Conservation (phyloP, 2,797 vertebrate genomes). For the Macrochelys suwanniensis region DNA sequence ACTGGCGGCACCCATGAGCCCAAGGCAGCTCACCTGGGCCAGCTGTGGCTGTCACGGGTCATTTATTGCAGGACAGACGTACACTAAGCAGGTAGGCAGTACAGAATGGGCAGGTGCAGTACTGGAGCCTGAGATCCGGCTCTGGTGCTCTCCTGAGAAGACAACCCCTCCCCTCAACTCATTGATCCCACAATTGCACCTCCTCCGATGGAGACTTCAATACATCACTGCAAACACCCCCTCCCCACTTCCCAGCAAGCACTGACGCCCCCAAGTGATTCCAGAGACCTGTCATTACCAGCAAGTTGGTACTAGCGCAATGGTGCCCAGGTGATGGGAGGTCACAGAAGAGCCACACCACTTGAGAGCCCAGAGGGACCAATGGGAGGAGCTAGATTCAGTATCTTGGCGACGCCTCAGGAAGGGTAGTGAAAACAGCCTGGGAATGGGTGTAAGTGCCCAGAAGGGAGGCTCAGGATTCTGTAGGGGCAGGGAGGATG, state of each 20-base stretch:
- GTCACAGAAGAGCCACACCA: background rate
- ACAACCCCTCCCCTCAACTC: background rate
- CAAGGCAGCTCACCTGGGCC: background rate
- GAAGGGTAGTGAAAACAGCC: background rate
- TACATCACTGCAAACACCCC: background rate
- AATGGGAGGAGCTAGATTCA: rapidly evolving
- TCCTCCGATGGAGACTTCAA: background rate
- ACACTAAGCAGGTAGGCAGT: background rate
- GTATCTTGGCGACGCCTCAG: rapidly evolving
- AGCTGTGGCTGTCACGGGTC: background rate
- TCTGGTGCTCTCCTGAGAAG: background rate
- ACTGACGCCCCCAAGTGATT: too few relatives aligned
- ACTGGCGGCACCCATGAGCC: background rate
- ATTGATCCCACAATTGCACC: background rate
- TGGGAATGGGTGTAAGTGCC: background rate
- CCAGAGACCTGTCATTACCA: background rate
- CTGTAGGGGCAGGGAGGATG: background rate
- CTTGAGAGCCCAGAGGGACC: background rate
- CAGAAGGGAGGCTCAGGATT: background rate
- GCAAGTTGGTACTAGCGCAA: background rate
- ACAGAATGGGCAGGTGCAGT: background rate
- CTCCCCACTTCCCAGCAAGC: background rate
- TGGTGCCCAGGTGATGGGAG: background rate
- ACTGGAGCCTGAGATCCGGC: too few relatives aligned
- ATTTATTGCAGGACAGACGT: background rate